Conservation (phyloP, 1,140 invertebrate species). For the Lamellibrachia luymesi region DNA sequence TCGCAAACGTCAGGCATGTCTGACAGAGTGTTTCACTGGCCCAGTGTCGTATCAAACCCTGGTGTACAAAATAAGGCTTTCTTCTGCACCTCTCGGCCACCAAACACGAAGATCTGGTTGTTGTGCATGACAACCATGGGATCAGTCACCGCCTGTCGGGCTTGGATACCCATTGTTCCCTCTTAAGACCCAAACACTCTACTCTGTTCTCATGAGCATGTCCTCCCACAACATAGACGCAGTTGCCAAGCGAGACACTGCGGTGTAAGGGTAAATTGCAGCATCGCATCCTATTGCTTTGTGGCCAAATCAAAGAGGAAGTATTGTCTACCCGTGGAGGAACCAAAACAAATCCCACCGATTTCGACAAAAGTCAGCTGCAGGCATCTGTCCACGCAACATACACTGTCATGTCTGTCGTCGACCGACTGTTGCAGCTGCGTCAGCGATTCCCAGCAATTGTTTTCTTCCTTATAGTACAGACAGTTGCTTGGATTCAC, state of each 20-base stretch:
- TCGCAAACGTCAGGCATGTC: conserved; percentile 6
- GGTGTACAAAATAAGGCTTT: neutral
- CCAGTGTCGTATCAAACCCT: neutral
- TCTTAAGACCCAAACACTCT: neutral
- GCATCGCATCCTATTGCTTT: conserved; percentile 7
- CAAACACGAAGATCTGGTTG: neutral
- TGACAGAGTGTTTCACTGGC: neutral
- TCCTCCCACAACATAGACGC: neutral
- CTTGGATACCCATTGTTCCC: neutral
- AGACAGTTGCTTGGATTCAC: neutral
- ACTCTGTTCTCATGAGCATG: neutral
- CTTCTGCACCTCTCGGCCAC: neutral
- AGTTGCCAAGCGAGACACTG: neutral
- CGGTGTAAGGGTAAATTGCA: neutral
- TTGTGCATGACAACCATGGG: neutral
- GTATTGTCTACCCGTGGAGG: no score
- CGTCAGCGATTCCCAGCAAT: neutral
- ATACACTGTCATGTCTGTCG: neutral
- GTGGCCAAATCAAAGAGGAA: neutral
- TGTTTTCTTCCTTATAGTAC: conserved; percentile 10
- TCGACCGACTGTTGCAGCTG: neutral
- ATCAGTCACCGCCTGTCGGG: neutral
- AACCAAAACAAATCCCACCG: no score
- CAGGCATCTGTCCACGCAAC: neutral
- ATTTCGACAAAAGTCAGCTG: neutral